Percentiles rank a stretch among this genome's conserved stretches.
Evolutionary conservation across 2,797 vertebrate genomes (phyloP).

Genomic region (Pangasius mekongensis): DNA sequence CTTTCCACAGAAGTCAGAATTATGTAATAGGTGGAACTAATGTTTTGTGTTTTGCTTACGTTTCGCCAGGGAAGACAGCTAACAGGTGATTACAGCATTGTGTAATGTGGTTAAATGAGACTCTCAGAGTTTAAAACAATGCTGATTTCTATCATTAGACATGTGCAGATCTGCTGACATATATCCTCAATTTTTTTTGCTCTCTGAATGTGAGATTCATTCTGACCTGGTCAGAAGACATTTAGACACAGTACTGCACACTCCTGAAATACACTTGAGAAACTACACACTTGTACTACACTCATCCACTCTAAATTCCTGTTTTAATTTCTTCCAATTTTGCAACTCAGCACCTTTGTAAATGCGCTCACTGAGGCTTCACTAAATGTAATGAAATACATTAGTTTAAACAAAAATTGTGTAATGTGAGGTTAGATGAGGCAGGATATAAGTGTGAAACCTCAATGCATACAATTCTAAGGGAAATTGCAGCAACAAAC

Average conservation of each 20-base stretch:
- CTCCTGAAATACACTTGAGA: background rate
- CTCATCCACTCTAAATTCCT: background rate
- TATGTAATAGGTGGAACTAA: background rate
- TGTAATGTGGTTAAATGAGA: slow-evolving; percentile 11
- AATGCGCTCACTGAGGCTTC: background rate
- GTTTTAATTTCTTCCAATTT: background rate
- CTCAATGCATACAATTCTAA: background rate
- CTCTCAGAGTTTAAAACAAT: background rate
- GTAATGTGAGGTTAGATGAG: background rate
- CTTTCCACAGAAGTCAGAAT: slow-evolving; percentile 27
- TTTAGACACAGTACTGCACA: background rate
- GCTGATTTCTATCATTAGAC: background rate
- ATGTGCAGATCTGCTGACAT: slow-evolving; percentile 18
- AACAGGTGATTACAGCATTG: background rate
- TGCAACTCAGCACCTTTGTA: background rate
- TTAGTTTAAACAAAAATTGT: background rate
- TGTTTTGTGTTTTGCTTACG: background rate
- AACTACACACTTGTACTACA: background rate
- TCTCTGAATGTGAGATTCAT: background rate
- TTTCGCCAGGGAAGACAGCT: background rate
- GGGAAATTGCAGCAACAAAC: background rate
- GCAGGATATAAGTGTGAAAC: background rate
- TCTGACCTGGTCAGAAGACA: background rate
- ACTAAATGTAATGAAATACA: slow-evolving; percentile 2
- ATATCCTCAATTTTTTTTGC: background rate